A percentile compares a stretch with the other conserved stretches of the same genome.
phyloP scores from a whole-genome alignment of 1,140 invertebrate species.

The Vanessa atalanta region DNA sequence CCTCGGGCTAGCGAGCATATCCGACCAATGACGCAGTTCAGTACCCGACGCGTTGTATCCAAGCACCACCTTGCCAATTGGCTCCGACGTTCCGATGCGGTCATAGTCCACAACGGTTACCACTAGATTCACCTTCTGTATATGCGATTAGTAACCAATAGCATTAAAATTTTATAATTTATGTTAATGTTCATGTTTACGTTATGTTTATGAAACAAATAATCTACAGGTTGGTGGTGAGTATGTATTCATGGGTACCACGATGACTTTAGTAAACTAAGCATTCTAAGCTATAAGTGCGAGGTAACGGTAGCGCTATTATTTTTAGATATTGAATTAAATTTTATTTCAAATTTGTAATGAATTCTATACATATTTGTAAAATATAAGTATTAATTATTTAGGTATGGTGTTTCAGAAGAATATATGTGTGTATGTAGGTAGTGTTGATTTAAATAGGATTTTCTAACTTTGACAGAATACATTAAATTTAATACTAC shows the following conservation, averaged over 20 bases:
- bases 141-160: constrained; percentile 52
- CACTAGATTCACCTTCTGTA: constrained; percentile 98
- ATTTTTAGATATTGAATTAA: no score
- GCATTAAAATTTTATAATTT: not conserved
- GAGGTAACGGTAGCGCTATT: no score
- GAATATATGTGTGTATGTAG: not conserved
- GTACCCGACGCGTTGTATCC: constrained; percentile 99
- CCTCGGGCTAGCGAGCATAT: constrained; percentile 98
- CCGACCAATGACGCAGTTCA: constrained; percentile 99
- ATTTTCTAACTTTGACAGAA: not conserved
- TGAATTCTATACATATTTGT: no score
- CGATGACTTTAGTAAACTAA: no score
- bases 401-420: no score
- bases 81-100: constrained; percentile 99
- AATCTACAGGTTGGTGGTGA: no score
- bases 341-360: no score
- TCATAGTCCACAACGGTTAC: constrained; percentile 99
- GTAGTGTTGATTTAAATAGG: not conserved
- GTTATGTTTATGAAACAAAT: no score
- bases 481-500: not conserved
- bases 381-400: no score
- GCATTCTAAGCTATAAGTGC: no score
- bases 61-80: constrained; percentile 98
- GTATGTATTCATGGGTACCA: no score
- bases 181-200: no score